Base-by-base conservation (phyloP, 2,888 invertebrate genomes). In the Venusia cambrica region DNA sequence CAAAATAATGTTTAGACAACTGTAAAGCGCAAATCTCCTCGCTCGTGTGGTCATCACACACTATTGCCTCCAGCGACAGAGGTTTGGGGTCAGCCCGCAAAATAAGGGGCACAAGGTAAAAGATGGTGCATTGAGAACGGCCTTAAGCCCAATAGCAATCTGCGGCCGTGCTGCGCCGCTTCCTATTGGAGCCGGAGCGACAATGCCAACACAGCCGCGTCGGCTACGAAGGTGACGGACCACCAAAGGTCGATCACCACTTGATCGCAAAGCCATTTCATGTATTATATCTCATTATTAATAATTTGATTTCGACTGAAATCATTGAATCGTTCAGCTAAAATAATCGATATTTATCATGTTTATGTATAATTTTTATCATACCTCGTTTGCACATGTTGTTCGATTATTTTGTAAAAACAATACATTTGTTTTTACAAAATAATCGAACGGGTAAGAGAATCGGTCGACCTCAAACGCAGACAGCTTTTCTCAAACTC, bases 81-180 rank as follows among this genome's bases (percentile, higher is more conserved):
- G 54, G 67, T 81, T 83, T 81, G 69, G 78, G 85, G 81, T 84
- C 83, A 81, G 63, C 70, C 68, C 57, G 65, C 66, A 62, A 62
- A 60, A 67, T 79, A 87, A 85, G 84, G 79, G 72, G 85, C 76
- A 87, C 87, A 87, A 85, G 87, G 87, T 79, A 79, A 87, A 83
- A 85, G 85, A 87, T 87, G 87, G 87, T 85, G 83, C 87, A 87
- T 85, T 87, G 84, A 84, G 74, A 80, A 76, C 68, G 87, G 75
- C 87, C 87, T 85, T 84, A 87, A 76, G 81, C 84, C 84, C 84
- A 85, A 87, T 85, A 85, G 84, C 83, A 64, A 78, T 77, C 76
- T 79, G 75, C 65, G 78, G 63, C 71, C 72, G 45, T 36, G 36
- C 39, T 48, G 76, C 62, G 73, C 66, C 73, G 85, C 87, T 87